Conservation (phyloP, 2,797 vertebrate genomes). For the Typhlichthys subterraneus region DNA sequence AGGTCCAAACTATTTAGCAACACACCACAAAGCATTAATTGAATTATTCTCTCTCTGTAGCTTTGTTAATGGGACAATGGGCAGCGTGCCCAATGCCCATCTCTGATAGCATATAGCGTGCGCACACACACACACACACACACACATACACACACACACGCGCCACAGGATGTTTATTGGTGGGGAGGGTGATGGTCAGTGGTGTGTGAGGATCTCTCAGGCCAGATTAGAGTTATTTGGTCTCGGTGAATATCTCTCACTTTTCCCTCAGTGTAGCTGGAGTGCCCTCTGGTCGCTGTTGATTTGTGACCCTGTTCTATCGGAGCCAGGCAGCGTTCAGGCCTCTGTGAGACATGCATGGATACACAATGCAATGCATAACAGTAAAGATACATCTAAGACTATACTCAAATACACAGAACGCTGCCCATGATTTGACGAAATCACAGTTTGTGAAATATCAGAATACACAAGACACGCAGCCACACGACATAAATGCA, state of each 20-base stretch:
- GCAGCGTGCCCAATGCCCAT: not conserved
- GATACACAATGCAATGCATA: no score
- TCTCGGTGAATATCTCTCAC: conserved; percentile 73
- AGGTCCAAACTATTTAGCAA: conserved; percentile 7
- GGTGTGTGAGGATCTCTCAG: conserved; percentile 49
- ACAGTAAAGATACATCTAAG: no score
- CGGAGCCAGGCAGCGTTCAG: conserved; percentile 53
- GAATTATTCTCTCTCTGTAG: conserved; percentile 11
- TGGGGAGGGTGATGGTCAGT: conserved; percentile 47
- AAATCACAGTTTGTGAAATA: no score
- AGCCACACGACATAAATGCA: no score
- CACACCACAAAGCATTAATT: conserved; percentile 25
- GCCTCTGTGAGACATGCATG: no score
- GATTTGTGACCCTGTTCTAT: conserved; percentile 75
- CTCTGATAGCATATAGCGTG: conserved; percentile 8
- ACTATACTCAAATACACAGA: no score
- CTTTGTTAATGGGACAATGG: conserved; percentile 20
- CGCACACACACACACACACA: not conserved
- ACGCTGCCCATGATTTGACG: no score
- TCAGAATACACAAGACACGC: no score
- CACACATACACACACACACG: not conserved
- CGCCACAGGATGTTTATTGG: conserved; percentile 32
- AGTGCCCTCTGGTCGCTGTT: conserved; percentile 72
- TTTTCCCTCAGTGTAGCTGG: conserved; percentile 72
- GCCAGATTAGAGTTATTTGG: conserved; percentile 71